A percentile compares a stretch with the other conserved stretches of the same genome.
Conservation (phyloP, 2,113 vertebrate species). For the Crotalus horridus region DNA sequence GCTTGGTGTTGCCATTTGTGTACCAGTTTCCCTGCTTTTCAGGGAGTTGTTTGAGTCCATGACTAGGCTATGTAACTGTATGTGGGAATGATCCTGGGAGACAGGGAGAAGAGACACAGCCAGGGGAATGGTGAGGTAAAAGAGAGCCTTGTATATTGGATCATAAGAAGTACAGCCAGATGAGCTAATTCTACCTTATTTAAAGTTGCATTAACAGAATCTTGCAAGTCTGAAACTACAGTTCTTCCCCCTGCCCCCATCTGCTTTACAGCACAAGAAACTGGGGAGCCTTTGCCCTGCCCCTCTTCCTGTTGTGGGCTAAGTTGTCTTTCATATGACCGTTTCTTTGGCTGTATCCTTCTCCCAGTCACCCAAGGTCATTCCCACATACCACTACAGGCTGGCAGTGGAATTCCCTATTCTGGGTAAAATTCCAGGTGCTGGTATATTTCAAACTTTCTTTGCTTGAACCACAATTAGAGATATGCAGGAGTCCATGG, state of each 20-base stretch:
- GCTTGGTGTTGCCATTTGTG: not conserved
- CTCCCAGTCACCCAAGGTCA: not conserved
- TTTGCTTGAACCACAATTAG: not conserved
- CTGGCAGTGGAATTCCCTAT: not conserved
- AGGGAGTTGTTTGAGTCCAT: not conserved
- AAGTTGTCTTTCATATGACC: not conserved
- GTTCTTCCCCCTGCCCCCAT: not conserved
- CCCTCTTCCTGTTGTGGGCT: not conserved
- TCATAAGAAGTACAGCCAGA: not conserved
- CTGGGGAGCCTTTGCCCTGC: not conserved
- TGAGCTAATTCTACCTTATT: not conserved
- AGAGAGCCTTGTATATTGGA: not conserved
- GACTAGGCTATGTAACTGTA: not conserved
- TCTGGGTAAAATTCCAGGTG: too few species aligned
- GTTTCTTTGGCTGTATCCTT: not conserved
- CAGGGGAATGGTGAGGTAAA: not conserved
- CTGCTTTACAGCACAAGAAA: not conserved
- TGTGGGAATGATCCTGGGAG: not conserved
- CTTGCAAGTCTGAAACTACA: not conserved
- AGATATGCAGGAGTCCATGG: not conserved
- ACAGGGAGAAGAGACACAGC: not conserved
- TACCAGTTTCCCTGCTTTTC: not conserved
- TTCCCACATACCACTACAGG: not conserved
- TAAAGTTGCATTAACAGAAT: not conserved
- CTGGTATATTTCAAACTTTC: not conserved